phyloP scores from a whole-genome alignment of 2,888 invertebrate species.

The Ditula angustiorana region DNA sequence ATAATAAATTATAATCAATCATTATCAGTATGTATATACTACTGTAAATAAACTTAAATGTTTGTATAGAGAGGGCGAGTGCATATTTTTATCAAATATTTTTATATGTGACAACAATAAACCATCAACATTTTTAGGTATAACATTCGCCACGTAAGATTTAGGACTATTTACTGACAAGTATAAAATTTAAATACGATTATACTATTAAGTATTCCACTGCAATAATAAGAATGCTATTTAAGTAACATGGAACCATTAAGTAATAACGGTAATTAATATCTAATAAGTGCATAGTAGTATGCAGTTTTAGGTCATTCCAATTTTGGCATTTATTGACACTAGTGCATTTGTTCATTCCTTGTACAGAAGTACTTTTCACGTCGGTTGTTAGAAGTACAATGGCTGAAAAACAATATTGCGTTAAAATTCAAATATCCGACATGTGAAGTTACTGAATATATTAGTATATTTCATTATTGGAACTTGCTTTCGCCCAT shows the following conservation, averaged over 20 bases:
- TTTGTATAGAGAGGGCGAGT: conserved; percentile 74
- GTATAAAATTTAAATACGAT: conserved; percentile 10
- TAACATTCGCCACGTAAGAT: conserved; percentile 17
- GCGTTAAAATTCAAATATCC: not conserved
- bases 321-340: conserved; percentile 58
- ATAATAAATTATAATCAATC: not conserved
- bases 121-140: conserved; percentile 34
- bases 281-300: conserved; percentile 50
- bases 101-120: conserved; percentile 62
- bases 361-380: conserved; percentile 7
- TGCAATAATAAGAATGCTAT: conserved; percentile 34
- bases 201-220: conserved; percentile 1
- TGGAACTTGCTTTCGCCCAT: conserved; percentile 43
- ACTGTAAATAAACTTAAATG: conserved; percentile 68
- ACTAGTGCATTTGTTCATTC: conserved; percentile 41
- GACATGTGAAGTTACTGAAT: not conserved
- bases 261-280: conserved; percentile 44
- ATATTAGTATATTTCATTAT: conserved; percentile 40
- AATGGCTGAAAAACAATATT: not conserved
- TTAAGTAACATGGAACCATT: conserved; percentile 35
- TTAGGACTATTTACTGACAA: conserved; percentile 21
- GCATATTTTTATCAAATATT: conserved; percentile 80
- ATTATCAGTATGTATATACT: conserved; percentile 64
- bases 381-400: not conserved
- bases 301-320: conserved; percentile 53